Evolutionary conservation across 2,888 invertebrate genomes (phyloP), one percentile per base, ranked within the genome.

Genomic region (Sinohyriopsis cumingii): DNA sequence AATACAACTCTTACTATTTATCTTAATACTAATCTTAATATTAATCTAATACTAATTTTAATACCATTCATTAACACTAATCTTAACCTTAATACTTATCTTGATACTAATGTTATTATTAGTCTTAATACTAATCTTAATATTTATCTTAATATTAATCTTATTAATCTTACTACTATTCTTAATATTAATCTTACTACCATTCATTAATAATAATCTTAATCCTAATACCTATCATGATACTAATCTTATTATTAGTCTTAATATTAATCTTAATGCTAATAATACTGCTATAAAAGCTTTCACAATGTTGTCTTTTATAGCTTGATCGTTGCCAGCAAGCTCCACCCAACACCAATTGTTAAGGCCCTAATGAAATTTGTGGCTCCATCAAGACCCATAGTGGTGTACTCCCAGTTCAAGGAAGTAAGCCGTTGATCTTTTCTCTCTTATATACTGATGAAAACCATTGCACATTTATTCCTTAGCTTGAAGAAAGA

Each of bases 291-390:
- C 15, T 25, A 62, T 25, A 62, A 12, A 24, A 12, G 18, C 28
- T 15, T 62, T n/a, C 25, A 33, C 18, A 63, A 33, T n/a, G 25
- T 62, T n/a, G 59, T 65, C n/a, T 65, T 56, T 76, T 81, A 55
- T 80, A 90, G 90, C 67, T 73, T 90, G 68, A 86, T 91, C 24
- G 93, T 98, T 75, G 93, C 94, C 3, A 93, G 94, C 69, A 96
- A 94, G 89, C 96, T 96, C 88, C 95, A 98, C 91, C 97, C 98
- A 0, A 90, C 93, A 15, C 94, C 93, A 82, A 93, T 98, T 76
- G 92, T 95, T 33, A 93, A 93, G 81, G 93, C 93, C 64, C 91
- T 98, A 28, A 84, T 95, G 53, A 92, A 93, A n/a, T 95, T 94
- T 90, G 90, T 98, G 0, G 94, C 94, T 78, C 93, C 94, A 4